These are phyloP conservation scores for Asobara japonica DNA, from an alignment of 1,140 invertebrate species.

Conservation along the genomic window DNA sequence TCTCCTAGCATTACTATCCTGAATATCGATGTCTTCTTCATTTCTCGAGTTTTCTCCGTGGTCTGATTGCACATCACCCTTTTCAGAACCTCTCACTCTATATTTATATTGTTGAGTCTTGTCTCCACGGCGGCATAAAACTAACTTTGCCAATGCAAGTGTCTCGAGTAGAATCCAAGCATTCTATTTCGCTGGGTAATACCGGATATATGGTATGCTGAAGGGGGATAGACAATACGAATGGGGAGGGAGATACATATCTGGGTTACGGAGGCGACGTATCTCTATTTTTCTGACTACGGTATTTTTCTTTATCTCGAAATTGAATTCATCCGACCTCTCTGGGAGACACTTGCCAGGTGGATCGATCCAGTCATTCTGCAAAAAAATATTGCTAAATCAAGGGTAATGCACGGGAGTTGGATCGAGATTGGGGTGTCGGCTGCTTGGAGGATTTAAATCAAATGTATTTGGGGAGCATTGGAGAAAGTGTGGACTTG, in stretches of 20 bases:
- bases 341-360: not conserved
- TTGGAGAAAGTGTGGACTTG: too few species aligned
- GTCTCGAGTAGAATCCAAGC: not conserved
- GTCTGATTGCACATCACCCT: not conserved
- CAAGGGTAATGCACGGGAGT: not conserved
- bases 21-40: not conserved
- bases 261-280: not conserved
- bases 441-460: too few species aligned
- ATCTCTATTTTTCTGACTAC: conserved; percentile 6
- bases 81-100: not conserved
- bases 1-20: too few species aligned
- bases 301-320: conserved; percentile 7
- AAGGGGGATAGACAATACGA: not conserved
- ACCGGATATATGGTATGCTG: not conserved
- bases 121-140: not conserved
- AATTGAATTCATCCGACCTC: not conserved
- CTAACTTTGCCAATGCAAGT: not conserved
- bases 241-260: not conserved
- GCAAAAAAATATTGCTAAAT: not conserved
- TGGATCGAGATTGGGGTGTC: too few species aligned
- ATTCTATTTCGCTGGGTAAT: not conserved
- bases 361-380: not conserved
- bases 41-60: not conserved
- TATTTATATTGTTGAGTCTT: conserved; percentile 1
- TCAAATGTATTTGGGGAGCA: too few species aligned